phyloP scores from a whole-genome alignment of 37 sponge, comb jelly and placozoan species.

The Aphrocallistes beatrix region DNA sequence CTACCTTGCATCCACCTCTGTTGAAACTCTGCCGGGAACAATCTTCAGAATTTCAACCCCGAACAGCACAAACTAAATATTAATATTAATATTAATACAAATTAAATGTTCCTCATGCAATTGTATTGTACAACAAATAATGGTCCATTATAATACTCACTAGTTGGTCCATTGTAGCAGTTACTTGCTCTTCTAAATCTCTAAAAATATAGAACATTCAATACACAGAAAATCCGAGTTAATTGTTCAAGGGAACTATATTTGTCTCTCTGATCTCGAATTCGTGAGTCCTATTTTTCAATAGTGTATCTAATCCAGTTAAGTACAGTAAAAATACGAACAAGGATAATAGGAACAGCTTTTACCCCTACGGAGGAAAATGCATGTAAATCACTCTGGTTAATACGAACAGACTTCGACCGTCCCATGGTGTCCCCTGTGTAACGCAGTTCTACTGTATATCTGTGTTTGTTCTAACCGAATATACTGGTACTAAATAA shows the following conservation, averaged over 20 bases:
- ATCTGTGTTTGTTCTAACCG: no score
- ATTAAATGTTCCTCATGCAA: not conserved
- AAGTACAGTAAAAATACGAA: no score
- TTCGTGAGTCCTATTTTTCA: no score
- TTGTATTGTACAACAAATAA: not conserved
- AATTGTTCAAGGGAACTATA: not conserved
- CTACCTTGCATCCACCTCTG: slow-evolving; percentile 96
- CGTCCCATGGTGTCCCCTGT: no score
- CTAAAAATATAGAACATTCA: slow-evolving; percentile 27
- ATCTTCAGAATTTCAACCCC: slow-evolving; percentile 86
- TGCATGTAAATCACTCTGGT: no score
- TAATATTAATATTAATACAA: not conserved
- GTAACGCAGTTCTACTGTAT: no score
- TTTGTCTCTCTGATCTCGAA: no score
- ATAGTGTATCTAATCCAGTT: no score
- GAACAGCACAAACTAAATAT: slow-evolving; percentile 80
- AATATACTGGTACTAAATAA: no score
- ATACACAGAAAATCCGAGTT: not conserved
- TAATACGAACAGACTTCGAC: no score
- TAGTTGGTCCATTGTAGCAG: slow-evolving; percentile 82
- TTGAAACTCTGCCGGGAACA: slow-evolving; percentile 93
- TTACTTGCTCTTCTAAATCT: slow-evolving; percentile 67
- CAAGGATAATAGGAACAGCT: no score
- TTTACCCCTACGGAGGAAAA: no score
- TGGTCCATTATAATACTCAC: not conserved